Evolutionary conservation across 1,140 invertebrate genomes (phyloP).

Genomic region (Plectus sambesii): DNA sequence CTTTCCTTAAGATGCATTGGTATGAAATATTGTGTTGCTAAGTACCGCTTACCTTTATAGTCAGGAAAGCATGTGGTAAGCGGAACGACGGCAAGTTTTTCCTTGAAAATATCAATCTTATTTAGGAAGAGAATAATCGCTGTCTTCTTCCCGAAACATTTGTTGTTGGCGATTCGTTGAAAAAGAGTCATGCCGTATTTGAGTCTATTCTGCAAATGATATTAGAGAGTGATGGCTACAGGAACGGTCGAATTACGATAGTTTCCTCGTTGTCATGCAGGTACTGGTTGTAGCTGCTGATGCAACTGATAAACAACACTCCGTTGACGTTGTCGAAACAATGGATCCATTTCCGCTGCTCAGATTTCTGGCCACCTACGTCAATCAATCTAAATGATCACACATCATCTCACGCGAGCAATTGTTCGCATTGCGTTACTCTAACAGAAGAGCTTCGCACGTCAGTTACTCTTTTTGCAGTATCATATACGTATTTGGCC

Average conservation of each 20-base stretch:
- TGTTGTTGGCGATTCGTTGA: slow-evolving; percentile 52
- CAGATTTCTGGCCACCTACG: slow-evolving; percentile 86
- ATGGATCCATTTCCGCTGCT: slow-evolving; percentile 96
- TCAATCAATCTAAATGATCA: slow-evolving; percentile 91
- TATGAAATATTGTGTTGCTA: too few relatives aligned
- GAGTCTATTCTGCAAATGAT: slow-evolving; percentile 47
- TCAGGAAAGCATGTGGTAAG: slow-evolving; percentile 50
- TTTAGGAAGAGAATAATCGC: slow-evolving; percentile 52
- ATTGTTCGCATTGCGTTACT: too few relatives aligned
- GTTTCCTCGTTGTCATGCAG: slow-evolving; percentile 12
- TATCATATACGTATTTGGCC: too few relatives aligned
- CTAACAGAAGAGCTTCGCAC: too few relatives aligned
- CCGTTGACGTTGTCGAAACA: slow-evolving; percentile 80
- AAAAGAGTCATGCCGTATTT: slow-evolving; percentile 52
- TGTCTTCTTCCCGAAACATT: slow-evolving; percentile 49
- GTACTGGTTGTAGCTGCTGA: slow-evolving; percentile 17
- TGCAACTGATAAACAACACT: slow-evolving; percentile 21
- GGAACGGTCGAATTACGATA: slow-evolving; percentile 1
- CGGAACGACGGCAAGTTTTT: slow-evolving; percentile 49
- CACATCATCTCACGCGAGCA: too few relatives aligned
- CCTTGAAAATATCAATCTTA: slow-evolving; percentile 51
- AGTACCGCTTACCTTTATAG: slow-evolving; percentile 38
- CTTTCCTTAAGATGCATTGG: slow-evolving; percentile 58
- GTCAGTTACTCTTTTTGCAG: too few relatives aligned
- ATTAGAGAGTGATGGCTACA: background rate